Evolutionary conservation across 2,888 invertebrate genomes (phyloP).

Genomic region (Pterobdella sp.): DNA sequence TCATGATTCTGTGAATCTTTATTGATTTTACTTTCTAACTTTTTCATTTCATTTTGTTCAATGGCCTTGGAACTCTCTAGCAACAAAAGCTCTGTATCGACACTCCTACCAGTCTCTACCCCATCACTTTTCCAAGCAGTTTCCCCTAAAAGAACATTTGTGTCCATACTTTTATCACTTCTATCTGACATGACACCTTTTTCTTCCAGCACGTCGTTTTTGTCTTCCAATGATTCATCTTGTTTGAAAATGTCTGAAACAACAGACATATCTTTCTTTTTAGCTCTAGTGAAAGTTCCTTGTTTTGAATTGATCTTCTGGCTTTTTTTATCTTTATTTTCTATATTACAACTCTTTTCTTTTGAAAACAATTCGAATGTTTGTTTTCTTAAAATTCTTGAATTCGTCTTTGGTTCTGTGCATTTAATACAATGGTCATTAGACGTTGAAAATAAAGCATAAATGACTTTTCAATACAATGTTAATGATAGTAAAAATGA

Average conservation of each 20-base stretch:
- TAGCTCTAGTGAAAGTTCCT: background rate
- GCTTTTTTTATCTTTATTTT: background rate
- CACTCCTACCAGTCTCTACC: background rate
- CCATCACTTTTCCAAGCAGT: background rate
- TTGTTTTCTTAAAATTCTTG: background rate
- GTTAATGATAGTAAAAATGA: background rate
- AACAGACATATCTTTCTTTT: background rate
- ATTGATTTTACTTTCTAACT: too few species aligned
- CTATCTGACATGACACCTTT: background rate
- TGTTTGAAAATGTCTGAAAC: background rate
- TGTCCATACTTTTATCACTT: background rate
- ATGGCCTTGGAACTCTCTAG: background rate
- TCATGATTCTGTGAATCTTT: background rate
- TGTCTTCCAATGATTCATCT: too few species aligned
- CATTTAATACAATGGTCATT: background rate
- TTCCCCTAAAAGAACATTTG: background rate
- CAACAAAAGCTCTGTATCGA: background rate
- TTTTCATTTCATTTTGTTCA: background rate
- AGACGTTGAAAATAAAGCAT: background rate
- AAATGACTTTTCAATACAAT: background rate
- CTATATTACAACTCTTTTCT: background rate
- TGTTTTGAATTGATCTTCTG: background rate
- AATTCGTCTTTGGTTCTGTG: background rate
- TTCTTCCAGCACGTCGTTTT: too few species aligned
- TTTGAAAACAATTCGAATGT: background rate